Evolutionary conservation across 2,113 vertebrate species (phyloP).

Genomic region (Rhinopithecus roxellana): DNA sequence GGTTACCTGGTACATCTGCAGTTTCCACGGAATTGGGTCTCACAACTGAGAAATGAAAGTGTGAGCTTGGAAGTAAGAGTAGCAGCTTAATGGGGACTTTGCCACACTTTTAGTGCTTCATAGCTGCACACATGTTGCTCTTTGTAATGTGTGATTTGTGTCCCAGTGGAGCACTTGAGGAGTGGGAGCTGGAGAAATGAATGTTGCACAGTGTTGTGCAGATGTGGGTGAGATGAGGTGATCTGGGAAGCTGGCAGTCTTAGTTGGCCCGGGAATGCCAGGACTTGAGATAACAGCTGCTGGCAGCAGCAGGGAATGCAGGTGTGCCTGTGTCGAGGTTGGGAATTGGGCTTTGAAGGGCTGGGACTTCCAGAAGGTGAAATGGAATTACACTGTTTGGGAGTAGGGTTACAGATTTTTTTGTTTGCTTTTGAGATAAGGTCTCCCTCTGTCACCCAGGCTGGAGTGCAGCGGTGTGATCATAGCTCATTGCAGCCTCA

Average conservation of each 20-base stretch:
- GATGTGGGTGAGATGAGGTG: background rate
- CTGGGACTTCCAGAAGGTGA: background rate
- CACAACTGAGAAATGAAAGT: background rate
- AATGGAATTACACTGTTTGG: background rate
- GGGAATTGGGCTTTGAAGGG: background rate
- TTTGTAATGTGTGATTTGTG: background rate
- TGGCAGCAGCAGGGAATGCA: background rate
- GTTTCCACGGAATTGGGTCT: background rate
- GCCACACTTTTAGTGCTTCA: background rate
- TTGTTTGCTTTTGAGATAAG: no score
- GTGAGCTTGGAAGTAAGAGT: background rate
- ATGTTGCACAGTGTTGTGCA: accelerated
- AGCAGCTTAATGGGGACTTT: background rate
- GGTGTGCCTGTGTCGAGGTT: background rate
- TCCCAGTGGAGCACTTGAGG: background rate
- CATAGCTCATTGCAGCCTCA: no score
- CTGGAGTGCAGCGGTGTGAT: no score
- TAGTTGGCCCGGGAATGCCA: background rate
- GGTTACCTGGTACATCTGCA: accelerated
- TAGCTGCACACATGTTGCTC: background rate
- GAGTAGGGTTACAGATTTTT: background rate
- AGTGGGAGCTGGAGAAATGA: background rate
- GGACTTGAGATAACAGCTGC: background rate
- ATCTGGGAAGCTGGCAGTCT: background rate
- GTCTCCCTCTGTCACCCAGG: no score